Conservation (phyloP, 2,797 vertebrate species). For the Lithobates pipiens region DNA sequence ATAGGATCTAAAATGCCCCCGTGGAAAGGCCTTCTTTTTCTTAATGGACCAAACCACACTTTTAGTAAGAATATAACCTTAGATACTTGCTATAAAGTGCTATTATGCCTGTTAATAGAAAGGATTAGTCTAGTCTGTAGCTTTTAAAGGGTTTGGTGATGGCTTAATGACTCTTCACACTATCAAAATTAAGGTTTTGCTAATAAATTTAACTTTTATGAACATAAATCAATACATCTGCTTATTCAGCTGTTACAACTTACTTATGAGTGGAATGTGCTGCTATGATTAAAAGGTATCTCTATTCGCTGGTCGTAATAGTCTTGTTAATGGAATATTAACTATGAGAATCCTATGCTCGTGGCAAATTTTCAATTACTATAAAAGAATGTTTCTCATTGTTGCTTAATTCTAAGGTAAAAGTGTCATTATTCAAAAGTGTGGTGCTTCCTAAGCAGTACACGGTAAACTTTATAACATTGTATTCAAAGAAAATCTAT, state of each 20-base stretch:
- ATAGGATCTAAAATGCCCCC: conserved; percentile 47
- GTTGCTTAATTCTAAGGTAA: conserved; percentile 20
- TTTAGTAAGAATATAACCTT: conserved; percentile 73
- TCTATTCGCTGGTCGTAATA: conserved; percentile 70
- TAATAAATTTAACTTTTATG: conserved; percentile 72
- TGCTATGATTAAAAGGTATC: conserved; percentile 69
- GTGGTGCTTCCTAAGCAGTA: neutral
- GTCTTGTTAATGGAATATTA: conserved; percentile 79
- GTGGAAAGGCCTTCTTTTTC: conserved; percentile 60
- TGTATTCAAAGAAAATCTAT: too few species aligned
- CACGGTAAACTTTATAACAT: too few species aligned
- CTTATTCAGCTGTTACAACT: conserved; percentile 76
- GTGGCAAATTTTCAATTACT: conserved; percentile 61
- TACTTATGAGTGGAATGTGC: conserved; percentile 67
- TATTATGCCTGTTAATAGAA: conserved; percentile 72
- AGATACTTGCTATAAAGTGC: conserved; percentile 71
- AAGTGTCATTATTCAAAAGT: neutral
- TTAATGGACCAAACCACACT: conserved; percentile 71
- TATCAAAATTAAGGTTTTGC: conserved; percentile 74
- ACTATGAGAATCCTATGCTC: conserved; percentile 63
- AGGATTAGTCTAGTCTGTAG: conserved; percentile 70
- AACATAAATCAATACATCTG: conserved; percentile 74
- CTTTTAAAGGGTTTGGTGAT: conserved; percentile 79
- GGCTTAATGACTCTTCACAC: conserved; percentile 68
- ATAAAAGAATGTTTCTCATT: conserved; percentile 1